Percentiles rank a stretch among this genome's conserved stretches.
Conservation (phyloP, 1,140 invertebrate genomes). For the Ceratoteleas bidentatus region DNA sequence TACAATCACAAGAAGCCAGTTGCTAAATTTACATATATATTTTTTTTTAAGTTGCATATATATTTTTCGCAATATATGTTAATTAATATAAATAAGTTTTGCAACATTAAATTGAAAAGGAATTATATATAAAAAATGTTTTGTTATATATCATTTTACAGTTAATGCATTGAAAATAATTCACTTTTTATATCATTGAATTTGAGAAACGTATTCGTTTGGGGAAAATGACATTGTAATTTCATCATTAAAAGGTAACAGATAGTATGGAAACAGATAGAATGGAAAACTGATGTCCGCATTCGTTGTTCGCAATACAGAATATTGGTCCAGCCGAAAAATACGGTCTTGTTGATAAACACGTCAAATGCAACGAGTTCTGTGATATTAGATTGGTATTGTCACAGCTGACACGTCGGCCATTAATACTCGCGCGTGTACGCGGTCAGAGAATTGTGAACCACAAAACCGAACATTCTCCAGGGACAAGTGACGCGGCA, state of each 20-base stretch:
- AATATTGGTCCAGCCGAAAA: slow-evolving; percentile 22
- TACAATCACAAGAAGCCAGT: neutral
- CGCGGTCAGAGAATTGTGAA: slow-evolving; percentile 53
- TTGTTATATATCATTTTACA: no score
- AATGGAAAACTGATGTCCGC: neutral
- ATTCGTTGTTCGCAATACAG: neutral
- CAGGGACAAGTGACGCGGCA: slow-evolving; percentile 38
- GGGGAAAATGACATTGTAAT: neutral
- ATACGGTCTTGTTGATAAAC: slow-evolving; percentile 36
- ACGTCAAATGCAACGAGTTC: slow-evolving; percentile 31
- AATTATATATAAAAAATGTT: no score
- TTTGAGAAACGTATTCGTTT: neutral
- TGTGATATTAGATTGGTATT: slow-evolving; percentile 54
- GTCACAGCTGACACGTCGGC: slow-evolving; percentile 56
- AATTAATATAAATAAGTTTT: no score
- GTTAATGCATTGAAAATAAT: no score
- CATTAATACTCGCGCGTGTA: slow-evolving; percentile 46
- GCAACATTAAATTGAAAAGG: no score
- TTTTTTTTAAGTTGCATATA: neutral
- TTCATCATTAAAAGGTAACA: neutral
- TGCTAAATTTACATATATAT: no score
- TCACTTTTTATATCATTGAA: no score
- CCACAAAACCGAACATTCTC: slow-evolving; percentile 60
- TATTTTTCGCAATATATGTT: no score
- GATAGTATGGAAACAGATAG: neutral